Base-by-base conservation (phyloP, 2,797 vertebrate genomes). In the Heteromormyrus szaboi region DNA sequence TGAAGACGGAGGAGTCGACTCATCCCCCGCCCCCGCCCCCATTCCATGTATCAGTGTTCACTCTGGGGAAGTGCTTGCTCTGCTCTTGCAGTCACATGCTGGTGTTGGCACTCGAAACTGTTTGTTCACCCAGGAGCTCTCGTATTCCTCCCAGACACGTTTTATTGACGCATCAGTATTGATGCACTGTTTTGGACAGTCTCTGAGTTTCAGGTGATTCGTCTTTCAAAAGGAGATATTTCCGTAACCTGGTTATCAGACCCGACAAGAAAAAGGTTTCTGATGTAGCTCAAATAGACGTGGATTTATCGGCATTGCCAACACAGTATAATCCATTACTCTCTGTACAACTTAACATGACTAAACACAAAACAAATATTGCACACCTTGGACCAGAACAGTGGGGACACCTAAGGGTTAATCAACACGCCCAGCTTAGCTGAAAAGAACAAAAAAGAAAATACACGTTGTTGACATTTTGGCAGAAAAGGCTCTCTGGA, bases 381-480 rank as follows among this genome's bases (percentile, higher is more conserved):
- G 19, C 1, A 53, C 17, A 46, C 17, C 19, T 54, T 19, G 44
- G 17, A 29, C 62, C 41, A 41, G 50, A 17, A 56, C n/a, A 2
- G 11, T 41, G 22, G 25, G 17, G 62, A 50, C 46, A 88, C 25
- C 29, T n/a, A 53, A 84, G 50, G 19, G 79, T 50, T 51, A 88
- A 22, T 8, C 37, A 22, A 29, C 85, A 59, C 2, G 14, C 65
- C 65, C 8, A 72, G 65, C 65, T 17, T 72, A 72, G 85, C 56
- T 88, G 22, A 46, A 46, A 48, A 6, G n/a, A 84, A 62, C 59
- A n/a, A 87, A 50, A 91, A 88, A 85, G 89, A 91, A 90, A 91
- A 91, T 92, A 93, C 90, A 95, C 94, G 93, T 94, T 93, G 92
- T 94, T 96, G 95, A 95, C 94, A 95, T 95, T 95, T 95, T 95